phyloP scores from a whole-genome alignment of 2,888 invertebrate species.

The Alcis repandata region DNA sequence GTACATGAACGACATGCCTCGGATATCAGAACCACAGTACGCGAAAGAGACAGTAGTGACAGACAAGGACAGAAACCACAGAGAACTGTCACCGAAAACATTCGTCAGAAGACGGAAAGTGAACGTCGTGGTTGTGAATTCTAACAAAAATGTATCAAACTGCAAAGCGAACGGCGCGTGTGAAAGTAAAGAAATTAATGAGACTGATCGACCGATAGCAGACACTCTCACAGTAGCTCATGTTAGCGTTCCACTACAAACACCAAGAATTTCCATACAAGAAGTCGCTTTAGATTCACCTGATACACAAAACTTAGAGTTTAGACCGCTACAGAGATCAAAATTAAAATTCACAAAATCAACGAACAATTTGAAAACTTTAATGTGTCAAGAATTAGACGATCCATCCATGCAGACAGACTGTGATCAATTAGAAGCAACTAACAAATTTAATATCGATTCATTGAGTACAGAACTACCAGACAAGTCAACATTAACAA shows the following conservation, averaged over 20 bases:
- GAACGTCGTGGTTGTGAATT: conserved; percentile 79
- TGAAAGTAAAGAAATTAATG: conserved; percentile 10
- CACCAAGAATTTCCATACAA: conserved; percentile 24
- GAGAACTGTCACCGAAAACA: conserved; percentile 71
- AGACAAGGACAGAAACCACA: conserved; percentile 46
- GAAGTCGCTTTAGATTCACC: conserved; percentile 8
- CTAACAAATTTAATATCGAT: conserved; percentile 8
- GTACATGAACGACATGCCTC: conserved; percentile 80
- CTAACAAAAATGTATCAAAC: conserved; percentile 31
- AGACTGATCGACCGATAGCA: conserved; percentile 21
- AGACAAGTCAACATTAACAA: not conserved
- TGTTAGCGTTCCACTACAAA: not conserved
- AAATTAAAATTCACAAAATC: conserved; percentile 42
- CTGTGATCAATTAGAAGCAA: conserved; percentile 8
- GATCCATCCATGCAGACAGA: conserved; percentile 11
- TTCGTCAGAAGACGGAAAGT: conserved; percentile 76
- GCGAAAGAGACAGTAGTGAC: conserved; percentile 70
- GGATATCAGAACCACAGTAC: conserved; percentile 74
- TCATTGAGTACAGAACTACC: not conserved
- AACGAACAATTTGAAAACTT: conserved; percentile 39
- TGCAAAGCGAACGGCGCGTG: conserved; percentile 6
- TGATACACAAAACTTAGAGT: conserved; percentile 9
- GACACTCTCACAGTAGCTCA: conserved; percentile 5
- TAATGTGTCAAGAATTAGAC: conserved; percentile 29
- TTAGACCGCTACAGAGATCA: conserved; percentile 19